Conservation (phyloP, 2,888 invertebrate genomes). For the Lasioglossum villosulum region DNA sequence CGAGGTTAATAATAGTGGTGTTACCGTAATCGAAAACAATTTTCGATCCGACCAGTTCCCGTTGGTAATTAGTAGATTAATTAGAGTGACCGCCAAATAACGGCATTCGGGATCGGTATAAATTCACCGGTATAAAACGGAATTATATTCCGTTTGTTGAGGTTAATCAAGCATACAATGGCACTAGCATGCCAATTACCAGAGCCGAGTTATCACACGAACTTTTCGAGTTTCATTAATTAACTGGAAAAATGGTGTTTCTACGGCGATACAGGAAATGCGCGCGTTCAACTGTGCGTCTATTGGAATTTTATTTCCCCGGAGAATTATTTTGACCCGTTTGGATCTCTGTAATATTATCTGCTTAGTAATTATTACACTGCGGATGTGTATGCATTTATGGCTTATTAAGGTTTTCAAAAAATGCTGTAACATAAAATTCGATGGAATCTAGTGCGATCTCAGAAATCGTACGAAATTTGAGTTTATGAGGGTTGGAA, state of each 20-base stretch:
- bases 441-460: too few relatives aligned
- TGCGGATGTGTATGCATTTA: constrained; percentile 38
- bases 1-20: constrained; percentile 38
- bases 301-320: constrained; percentile 51
- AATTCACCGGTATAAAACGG: constrained; percentile 39
- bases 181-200: constrained; percentile 46
- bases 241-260: constrained; percentile 36
- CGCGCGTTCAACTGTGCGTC: constrained; percentile 1
- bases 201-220: constrained; percentile 14
- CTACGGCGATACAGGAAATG: constrained; percentile 4
- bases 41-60: constrained; percentile 16
- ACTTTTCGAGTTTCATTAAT: constrained; percentile 49
- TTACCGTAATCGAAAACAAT: constrained; percentile 27
- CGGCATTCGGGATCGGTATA: constrained; percentile 36
- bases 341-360: constrained; percentile 14
- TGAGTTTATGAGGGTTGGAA: neutral
- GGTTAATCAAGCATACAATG: constrained; percentile 45
- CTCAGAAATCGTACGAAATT: too few relatives aligned
- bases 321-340: constrained; percentile 27
- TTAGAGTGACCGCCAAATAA: constrained; percentile 52
- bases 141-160: constrained; percentile 34
- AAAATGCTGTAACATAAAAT: too few relatives aligned
- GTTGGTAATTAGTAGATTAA: constrained; percentile 51
- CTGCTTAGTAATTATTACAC: constrained; percentile 34
- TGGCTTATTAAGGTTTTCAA: too few relatives aligned